Conservation (phyloP, 2,888 invertebrate genomes). For the Euplagia quadripunctaria region DNA sequence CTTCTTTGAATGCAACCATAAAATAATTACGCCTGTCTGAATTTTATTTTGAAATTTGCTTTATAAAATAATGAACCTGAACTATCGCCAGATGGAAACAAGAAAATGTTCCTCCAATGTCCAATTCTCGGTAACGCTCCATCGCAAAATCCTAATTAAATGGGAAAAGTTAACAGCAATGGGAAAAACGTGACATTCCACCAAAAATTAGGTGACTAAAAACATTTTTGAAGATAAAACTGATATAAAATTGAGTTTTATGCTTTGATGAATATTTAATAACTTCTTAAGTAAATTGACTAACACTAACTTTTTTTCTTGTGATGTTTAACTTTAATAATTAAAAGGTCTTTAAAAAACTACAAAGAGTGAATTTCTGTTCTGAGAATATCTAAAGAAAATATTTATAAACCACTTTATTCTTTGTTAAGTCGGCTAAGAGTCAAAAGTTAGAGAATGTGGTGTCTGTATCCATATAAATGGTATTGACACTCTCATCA, state of each 20-base stretch:
- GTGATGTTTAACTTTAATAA: not conserved
- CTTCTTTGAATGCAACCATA: too few species aligned
- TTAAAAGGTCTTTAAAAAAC: not conserved
- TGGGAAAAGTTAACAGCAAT: slow-evolving; percentile 63
- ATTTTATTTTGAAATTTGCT: not conserved
- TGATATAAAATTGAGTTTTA: slow-evolving; percentile 31
- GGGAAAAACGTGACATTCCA: slow-evolving; percentile 63
- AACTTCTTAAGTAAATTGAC: not conserved
- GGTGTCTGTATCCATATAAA: too few species aligned
- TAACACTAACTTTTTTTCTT: not conserved
- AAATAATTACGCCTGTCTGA: too few species aligned
- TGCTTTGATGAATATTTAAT: slow-evolving; percentile 28
- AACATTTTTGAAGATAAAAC: slow-evolving; percentile 44
- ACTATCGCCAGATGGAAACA: slow-evolving; percentile 39
- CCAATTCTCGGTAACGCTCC: slow-evolving; percentile 36
- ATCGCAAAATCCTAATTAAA: slow-evolving; percentile 64
- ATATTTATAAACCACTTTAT: not conserved
- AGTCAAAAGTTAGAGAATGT: too few species aligned
- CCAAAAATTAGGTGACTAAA: slow-evolving; percentile 44
- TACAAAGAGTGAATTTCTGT: not conserved
- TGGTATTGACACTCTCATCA: too few species aligned
- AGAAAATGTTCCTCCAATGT: slow-evolving; percentile 49
- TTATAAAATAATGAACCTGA: slow-evolving; percentile 27
- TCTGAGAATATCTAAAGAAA: not conserved
- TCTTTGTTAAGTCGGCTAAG: too few species aligned